Evolutionary conservation across 2,113 vertebrate genomes (phyloP), one percentile per base, ranked within the genome.

Genomic region (Crotophaga sulcirostris): DNA sequence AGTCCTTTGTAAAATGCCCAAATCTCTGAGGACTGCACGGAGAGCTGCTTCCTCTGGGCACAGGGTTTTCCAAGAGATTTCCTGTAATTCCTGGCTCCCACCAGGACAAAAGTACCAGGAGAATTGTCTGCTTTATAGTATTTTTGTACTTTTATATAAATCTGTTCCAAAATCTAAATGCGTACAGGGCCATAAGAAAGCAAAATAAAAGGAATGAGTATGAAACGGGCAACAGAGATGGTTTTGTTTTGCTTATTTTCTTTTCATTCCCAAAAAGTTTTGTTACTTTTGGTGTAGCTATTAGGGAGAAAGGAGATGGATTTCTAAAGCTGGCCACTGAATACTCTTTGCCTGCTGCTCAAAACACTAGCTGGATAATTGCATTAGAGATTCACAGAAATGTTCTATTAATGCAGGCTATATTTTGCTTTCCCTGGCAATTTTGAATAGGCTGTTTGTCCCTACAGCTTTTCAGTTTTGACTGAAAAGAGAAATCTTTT

Each of bases 391-490:
- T 55, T 79, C 74, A 87, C 67, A 82, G 33, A 87, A 80, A 84
- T 54, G 26, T 83, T 69, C 84, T 80, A 2, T 62, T 92, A 84
- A 89, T 76, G 36, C 12, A 73, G 38, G 89, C 51, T 89, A 34
- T 81, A 89, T 84, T 84, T 93, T 87, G 14, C 51, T 79, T 87
- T 21, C 77, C 56, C 55, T 78, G 28, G 58, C 58, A 90, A 68
- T 94, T 91, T 49, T 70, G 52, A 90, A 63, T 28, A 59, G 28
- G 54, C 18, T 80, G 26, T 80, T 90, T 69, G 44, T 64, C 73
- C 60, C 77, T 77, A 84, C 28, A 86, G 83, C 52, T 84, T 92
- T 94, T 84, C 44, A 52, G 45, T 81, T 95, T 69, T 93, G 66
- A 91, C 33, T 62, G 60, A 85, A 89, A 76, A 87, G 56, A 76